Base-by-base conservation (phyloP, 2,113 vertebrate species). In the Brachirus orientalis region DNA sequence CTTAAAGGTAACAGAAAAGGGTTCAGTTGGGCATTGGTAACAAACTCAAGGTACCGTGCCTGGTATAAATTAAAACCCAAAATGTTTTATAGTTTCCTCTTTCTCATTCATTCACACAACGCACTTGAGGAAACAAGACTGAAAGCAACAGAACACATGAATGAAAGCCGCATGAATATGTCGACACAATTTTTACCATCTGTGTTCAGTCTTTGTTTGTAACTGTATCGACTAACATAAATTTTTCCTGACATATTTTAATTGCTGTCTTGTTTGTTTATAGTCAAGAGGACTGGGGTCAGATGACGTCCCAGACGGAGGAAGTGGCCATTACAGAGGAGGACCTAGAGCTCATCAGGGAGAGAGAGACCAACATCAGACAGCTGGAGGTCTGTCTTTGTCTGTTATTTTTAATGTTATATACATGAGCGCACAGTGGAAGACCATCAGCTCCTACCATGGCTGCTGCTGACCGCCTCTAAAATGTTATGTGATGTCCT, bases 321-420 rank as follows among this genome's bases (percentile, higher is more conserved):
- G 96, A 97, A 16, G 80, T 73, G 33, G 93, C 92, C 80, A 94
- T 99, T 88, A 98, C 96, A 0, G 97, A 98, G 64, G 95, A 98
- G 79, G 97, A 98, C 75, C 92, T 99, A 86, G 95, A 98, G 79
- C 94, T 97, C 61, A 98, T 99, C 81, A 98, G 95, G 85, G 97
- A 99, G 80, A 93, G 97, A 79, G 96, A 99, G 87, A 96, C 94
- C 0, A 96, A 96, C 45, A 98, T 99, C 88, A 92, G 92, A 72
- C 95, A 98, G 84, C 93, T 99, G 72, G 97, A 99, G 95, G 97
- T 98, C 4, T 61, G 53, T 6, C 10, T 18, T n/a, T 8, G 0
- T 11, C 44, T 17, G 13, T 1, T 28, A 2, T 68, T 38, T 33
- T 8, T 17, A 0, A 43, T 55, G 19, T 19, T 10, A 38, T 7